Evolutionary conservation across 2,797 vertebrate species (phyloP), one percentile per base, ranked within the genome.

Genomic region (Dallia pectoralis): DNA sequence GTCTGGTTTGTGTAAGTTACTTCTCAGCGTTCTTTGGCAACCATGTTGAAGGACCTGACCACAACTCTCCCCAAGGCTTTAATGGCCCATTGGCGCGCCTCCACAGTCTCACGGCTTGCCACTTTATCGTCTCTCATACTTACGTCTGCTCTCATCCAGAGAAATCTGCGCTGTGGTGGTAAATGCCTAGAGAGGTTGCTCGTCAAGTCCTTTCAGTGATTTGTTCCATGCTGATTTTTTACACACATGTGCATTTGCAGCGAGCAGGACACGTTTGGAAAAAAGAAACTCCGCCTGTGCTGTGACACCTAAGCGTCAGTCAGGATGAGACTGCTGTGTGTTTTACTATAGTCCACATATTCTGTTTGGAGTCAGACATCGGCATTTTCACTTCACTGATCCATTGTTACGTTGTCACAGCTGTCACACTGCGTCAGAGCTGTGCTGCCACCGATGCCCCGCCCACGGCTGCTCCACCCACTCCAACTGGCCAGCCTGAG

Each of bases 401-500:
- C 40, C 7, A 44, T 2, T 6, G 30, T 78, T 70, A 77, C 69
- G 18, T 76, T 16, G 6, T 67, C 77, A 51, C 82, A 93, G 89
- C 84, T 70, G 74, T 82, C 0, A 19, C 76, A 32, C 63, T 89
- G 76, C 87, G 95, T 59, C 84, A 62, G 70, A 82, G 86, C 53
- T 25, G 7, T 70, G 48, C 86, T 22, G 47, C 86, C 44, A 72
- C 74, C 0, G 86, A 90, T 12, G 89, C 92, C 0, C 84, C 87
- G 0, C 82, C 83, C 14, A 72, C 91, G n/a, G 2, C 73, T 2
- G 53, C 75, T 2, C 49, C 81, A 0, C 87, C 89, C 27, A 81
- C 79, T 7, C 89, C 93, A 33, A 87, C 92, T 0, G 74, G 49
- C 0, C 87, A 69, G 73, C 97, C 97, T 0, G 69, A 81, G 0